A percentile compares a stretch with the other conserved stretches of the same genome.
These are phyloP conservation scores for Pogonomyrmex californicus DNA, from an alignment of 1,140 invertebrate genomes.

Conservation along the genomic window DNA sequence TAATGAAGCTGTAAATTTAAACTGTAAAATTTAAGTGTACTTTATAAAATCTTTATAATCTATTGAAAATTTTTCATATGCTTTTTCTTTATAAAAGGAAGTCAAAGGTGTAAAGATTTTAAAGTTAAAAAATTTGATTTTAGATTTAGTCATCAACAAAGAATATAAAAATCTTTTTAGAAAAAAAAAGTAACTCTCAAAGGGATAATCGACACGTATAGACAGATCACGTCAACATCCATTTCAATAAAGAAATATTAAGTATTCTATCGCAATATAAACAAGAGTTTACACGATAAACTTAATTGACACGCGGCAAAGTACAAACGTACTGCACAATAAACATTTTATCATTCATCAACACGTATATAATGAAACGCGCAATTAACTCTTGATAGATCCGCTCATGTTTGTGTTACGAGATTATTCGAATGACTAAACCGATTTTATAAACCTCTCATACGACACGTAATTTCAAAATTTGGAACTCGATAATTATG, in stretches of 20 bases:
- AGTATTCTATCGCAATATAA: neutral
- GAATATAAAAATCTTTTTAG: too few species aligned
- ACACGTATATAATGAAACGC: conserved; percentile 9
- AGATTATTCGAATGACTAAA: conserved; percentile 18
- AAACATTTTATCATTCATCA: conserved; percentile 26
- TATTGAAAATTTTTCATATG: too few species aligned
- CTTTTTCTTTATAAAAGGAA: too few species aligned
- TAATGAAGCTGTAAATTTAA: too few species aligned
- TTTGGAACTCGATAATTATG: conserved; percentile 22
- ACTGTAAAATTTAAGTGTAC: too few species aligned
- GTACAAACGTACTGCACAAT: neutral
- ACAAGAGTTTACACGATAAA: conserved; percentile 5
- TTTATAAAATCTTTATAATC: too few species aligned
- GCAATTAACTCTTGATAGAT: conserved; percentile 43
- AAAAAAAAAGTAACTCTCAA: too few species aligned
- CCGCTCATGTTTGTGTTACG: neutral
- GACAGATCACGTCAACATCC: neutral
- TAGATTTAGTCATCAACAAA: too few species aligned
- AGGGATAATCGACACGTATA: neutral
- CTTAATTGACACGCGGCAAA: neutral
- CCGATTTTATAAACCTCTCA: conserved; percentile 15
- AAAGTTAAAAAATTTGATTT: too few species aligned
- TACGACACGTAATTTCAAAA: conserved; percentile 3
- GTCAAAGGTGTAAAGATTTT: too few species aligned
- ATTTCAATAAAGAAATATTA: neutral